Conservation (phyloP, 37 sponge, comb jelly and placozoan genomes). For the Theonella swinhoei region DNA sequence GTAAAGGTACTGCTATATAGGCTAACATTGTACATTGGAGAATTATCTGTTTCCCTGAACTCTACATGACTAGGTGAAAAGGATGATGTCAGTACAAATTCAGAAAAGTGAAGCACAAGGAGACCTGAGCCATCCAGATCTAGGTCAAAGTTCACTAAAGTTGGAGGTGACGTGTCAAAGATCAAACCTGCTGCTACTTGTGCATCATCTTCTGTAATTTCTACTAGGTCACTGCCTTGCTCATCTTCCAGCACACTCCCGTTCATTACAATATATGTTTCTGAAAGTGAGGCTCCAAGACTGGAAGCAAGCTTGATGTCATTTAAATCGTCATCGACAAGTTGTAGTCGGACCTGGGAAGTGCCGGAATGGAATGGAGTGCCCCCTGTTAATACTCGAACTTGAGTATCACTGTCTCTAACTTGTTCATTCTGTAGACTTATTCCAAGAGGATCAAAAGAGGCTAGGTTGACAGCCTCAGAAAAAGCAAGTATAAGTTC, state of each 20-base stretch:
- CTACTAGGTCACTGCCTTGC: conserved; percentile 48
- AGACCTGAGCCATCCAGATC: conserved; percentile 68
- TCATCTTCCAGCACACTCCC: conserved; percentile 57
- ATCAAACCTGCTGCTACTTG: conserved; percentile 31
- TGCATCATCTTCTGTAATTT: conserved; percentile 37
- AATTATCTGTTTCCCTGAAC: conserved; percentile 23
- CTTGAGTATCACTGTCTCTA: conserved; percentile 7
- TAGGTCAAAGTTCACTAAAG: conserved; percentile 67
- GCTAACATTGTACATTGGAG: conserved; percentile 4
- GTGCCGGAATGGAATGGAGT: conserved; percentile 8
- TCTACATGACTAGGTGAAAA: conserved; percentile 28
- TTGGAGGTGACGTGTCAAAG: conserved; percentile 71
- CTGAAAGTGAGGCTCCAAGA: conserved; percentile 33
- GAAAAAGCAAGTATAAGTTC: conserved; percentile 65
- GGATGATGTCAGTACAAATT: conserved; percentile 50
- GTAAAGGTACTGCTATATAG: conserved; percentile 43
- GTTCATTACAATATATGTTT: conserved; percentile 69
- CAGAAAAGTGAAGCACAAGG: conserved; percentile 75
- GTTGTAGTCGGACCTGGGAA: conserved; percentile 33
- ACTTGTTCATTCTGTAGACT: conserved; percentile 58
- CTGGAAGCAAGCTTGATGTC: conserved; percentile 52
- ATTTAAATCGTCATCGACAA: conserved; percentile 57
- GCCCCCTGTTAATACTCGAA: conserved; percentile 30
- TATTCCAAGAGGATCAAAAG: conserved; percentile 57
- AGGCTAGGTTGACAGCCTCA: conserved; percentile 45